A percentile compares a stretch with the other conserved stretches of the same genome.
Conservation (phyloP, 2,113 vertebrate genomes). For the Psettodes erumei region DNA sequence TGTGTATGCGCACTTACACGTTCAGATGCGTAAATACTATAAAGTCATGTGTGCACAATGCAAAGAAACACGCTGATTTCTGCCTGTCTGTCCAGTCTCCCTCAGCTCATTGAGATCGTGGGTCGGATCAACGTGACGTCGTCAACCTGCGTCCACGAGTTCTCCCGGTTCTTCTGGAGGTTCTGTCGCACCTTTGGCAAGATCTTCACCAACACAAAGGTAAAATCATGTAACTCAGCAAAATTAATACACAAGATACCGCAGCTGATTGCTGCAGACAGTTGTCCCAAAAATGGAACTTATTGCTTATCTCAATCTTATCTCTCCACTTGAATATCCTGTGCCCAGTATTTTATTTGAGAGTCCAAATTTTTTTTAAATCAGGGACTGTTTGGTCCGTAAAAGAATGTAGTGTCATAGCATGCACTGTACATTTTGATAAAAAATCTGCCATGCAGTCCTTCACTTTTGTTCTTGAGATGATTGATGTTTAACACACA, state of each 20-base stretch:
- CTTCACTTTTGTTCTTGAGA: background rate
- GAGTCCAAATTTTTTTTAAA: too few species aligned
- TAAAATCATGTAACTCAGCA: slow-evolving; percentile 59
- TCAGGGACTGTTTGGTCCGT: too few species aligned
- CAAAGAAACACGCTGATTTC: background rate
- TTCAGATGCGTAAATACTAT: background rate
- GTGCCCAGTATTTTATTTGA: too few species aligned
- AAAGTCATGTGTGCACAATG: background rate
- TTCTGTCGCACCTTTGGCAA: slow-evolving; percentile 98
- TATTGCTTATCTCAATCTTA: background rate
- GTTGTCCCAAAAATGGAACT: background rate
- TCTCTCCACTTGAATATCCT: too few species aligned
- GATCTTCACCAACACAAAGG: slow-evolving; percentile 99
- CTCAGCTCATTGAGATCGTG: slow-evolving; percentile 96
- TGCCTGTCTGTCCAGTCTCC: slow-evolving; percentile 83
- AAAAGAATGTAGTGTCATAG: too few species aligned
- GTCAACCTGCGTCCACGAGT: slow-evolving; percentile 96
- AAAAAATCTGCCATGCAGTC: too few species aligned
- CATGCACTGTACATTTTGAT: too few species aligned
- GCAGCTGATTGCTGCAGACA: background rate
- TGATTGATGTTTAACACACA: background rate
- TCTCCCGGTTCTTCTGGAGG: slow-evolving; percentile 99
- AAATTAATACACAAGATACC: background rate
- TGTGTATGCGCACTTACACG: background rate
- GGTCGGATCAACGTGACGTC: slow-evolving; percentile 96